phyloP scores from a whole-genome alignment of 1,140 invertebrate species.

The Drosophila sproati region DNA sequence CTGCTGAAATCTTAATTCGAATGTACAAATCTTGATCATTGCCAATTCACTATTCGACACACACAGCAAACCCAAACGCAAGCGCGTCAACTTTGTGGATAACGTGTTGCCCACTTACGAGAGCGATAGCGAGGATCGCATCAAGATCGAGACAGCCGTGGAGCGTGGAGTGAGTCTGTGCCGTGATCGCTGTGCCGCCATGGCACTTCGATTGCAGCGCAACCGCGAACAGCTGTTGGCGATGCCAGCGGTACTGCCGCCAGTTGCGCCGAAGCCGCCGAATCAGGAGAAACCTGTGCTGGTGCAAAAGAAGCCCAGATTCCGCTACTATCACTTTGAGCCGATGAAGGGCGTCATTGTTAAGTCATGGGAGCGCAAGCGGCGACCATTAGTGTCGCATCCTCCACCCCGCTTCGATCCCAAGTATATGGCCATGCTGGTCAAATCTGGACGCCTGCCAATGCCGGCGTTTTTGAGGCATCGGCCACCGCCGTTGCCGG shows the following conservation, averaged over 20 bases:
- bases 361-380: constrained; percentile 31
- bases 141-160: constrained; percentile 44
- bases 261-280: constrained; percentile 42
- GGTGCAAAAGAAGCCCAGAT: constrained; percentile 63
- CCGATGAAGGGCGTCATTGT: constrained; percentile 48
- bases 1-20: background rate
- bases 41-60: background rate
- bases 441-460: constrained; percentile 60
- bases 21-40: background rate
- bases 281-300: constrained; percentile 57
- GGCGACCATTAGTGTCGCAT: constrained; percentile 23
- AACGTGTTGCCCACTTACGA: constrained; percentile 70
- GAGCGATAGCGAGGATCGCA: constrained; percentile 76
- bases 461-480: constrained; percentile 53
- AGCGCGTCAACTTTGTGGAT: constrained; percentile 77
- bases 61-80: constrained; percentile 68
- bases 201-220: constrained; percentile 50
- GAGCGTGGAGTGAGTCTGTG: constrained; percentile 49
- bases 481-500: constrained; percentile 54
- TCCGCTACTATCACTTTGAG: constrained; percentile 65
- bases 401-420: constrained; percentile 59
- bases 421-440: constrained; percentile 68
- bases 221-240: constrained; percentile 53
- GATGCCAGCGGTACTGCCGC: constrained; percentile 56
- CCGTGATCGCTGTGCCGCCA: constrained; percentile 36